Conservation (phyloP, 1,140 invertebrate genomes). For the Littorina saxatilis region DNA sequence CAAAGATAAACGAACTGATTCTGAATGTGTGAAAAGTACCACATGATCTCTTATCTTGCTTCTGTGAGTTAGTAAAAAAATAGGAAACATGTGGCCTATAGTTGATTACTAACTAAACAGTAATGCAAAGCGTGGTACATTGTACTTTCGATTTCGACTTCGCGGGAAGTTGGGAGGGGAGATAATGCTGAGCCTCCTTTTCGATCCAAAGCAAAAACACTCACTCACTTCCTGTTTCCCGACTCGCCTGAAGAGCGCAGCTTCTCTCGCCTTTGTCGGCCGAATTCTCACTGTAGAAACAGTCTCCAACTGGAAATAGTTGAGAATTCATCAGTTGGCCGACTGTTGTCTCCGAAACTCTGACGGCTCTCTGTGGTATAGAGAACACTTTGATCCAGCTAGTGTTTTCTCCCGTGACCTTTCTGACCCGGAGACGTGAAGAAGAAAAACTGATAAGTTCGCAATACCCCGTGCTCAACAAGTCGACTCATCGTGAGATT, state of each 20-base stretch:
- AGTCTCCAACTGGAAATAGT: no score
- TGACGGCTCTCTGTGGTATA: no score
- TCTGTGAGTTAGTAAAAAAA: neutral
- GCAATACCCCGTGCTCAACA: neutral
- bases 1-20: no score
- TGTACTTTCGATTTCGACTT: no score
- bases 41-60: neutral
- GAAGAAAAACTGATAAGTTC: neutral
- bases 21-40: neutral
- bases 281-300: no score
- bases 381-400: no score
- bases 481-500: neutral
- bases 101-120: neutral
- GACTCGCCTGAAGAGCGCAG: no score
- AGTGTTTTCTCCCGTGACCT: neutral
- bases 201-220: neutral
- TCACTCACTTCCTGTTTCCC: no score
- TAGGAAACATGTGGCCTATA: neutral
- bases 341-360: no score
- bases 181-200: neutral
- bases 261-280: no score
- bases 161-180: neutral
- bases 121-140: neutral
- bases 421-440: neutral
- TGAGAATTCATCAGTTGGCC: no score